Base-by-base conservation (phyloP, 2,888 invertebrate species). In the Apoda limacodes region DNA sequence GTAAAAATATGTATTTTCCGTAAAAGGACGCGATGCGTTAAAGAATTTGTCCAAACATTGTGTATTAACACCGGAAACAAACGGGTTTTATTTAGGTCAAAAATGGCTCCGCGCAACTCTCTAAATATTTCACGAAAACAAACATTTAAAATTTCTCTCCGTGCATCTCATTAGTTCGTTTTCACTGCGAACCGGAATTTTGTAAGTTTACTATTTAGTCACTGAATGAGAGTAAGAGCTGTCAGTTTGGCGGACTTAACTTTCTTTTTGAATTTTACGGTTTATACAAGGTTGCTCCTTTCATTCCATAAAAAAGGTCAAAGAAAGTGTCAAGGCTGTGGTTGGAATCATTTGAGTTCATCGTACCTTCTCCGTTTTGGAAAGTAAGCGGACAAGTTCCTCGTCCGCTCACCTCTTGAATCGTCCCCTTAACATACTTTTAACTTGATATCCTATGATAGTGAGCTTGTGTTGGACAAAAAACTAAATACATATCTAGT, bases 71-170 rank as follows among this genome's bases (percentile, higher is more conserved):
- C 59, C 62, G 60, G 59, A 48, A 52, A 50, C 55, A 69, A 76
- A 76, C 76, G 43, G 56, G 78, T 78, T 70, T 51, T 59, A 76
- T 70, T 63, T 57, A 53, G 74, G 75, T 72, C 70, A 60, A 57
- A 58, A 61, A 64, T 63, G 62, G 65, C 60, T 71, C 62, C 57
- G 63, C 64, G 57, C 61, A 52, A 62, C 78, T 68, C 76, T 67
- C 72, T 66, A 67, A 65, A 54, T 69, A 63, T 76, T 76, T 76
- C 74, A 68, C 70, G 58, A 54, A 55, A 55, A 54, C 66, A 76
- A 78, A 75, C 64, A 70, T 72, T 75, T 66, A 56, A 75, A 76
- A 74, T 80, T 80, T 80, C 80, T 80, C 80, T 80, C 78, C 74
- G 74, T 60, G 74, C 74, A 76, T 78, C 63, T 72, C 70, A 75